Conservation (phyloP, 1,140 invertebrate genomes). For the Drosophila tristis region DNA sequence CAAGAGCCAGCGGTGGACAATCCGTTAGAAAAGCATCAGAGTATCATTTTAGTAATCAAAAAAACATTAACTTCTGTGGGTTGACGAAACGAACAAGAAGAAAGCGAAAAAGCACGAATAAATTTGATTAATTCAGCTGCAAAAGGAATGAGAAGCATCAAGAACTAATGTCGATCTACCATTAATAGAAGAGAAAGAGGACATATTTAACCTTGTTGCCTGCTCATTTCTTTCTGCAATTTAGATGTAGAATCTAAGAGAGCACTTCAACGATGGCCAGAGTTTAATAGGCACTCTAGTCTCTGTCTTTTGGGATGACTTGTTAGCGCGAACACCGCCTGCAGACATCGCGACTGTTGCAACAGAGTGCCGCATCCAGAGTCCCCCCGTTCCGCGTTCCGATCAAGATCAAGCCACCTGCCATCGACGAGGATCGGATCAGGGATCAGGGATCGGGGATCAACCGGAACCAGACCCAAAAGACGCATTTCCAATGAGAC, state of each 20-base stretch:
- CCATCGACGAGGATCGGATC: constrained; percentile 18
- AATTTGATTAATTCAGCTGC: constrained; percentile 23
- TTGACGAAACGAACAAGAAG: constrained; percentile 16
- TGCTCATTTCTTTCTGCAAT: too few relatives aligned
- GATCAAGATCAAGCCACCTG: constrained; percentile 75
- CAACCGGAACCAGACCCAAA: constrained; percentile 61
- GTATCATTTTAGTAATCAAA: constrained; percentile 20
- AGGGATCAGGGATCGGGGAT: constrained; percentile 1
- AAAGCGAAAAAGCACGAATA: constrained; percentile 16
- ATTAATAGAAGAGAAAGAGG: background rate
- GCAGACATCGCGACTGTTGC: too few relatives aligned
- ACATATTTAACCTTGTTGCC: too few relatives aligned
- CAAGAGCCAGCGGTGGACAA: constrained; percentile 1
- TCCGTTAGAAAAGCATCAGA: constrained; percentile 15
- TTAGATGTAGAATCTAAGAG: too few relatives aligned
- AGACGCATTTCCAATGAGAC: constrained; percentile 73
- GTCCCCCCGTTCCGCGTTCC: background rate
- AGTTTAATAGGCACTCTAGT: too few relatives aligned
- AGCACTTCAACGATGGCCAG: too few relatives aligned
- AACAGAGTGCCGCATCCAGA: too few relatives aligned
- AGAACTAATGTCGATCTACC: background rate
- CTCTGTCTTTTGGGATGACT: too few relatives aligned
- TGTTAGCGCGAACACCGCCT: too few relatives aligned
- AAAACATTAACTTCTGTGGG: constrained; percentile 33
- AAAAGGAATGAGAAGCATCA: background rate